phyloP scores from a whole-genome alignment of 2,888 invertebrate species.

The Nasonia oneida region DNA sequence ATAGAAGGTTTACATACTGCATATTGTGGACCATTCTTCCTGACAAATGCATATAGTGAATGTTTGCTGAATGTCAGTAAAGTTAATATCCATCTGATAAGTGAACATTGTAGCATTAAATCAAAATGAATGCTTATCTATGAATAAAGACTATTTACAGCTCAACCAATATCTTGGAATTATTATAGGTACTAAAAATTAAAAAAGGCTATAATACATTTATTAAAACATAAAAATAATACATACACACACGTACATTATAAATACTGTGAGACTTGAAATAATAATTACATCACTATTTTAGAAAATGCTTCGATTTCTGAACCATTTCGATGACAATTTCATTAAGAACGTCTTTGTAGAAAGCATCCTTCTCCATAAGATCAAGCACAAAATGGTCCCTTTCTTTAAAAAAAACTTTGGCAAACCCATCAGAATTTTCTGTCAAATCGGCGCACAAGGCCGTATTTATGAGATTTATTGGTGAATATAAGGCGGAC shows the following conservation, averaged over 20 bases:
- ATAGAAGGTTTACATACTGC: not conserved
- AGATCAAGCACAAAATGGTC: constrained; percentile 63
- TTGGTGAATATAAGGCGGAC: constrained; percentile 70
- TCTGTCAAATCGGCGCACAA: constrained; percentile 65
- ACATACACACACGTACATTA: too few species aligned
- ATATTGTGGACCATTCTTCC: not conserved
- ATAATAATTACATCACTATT: not conserved
- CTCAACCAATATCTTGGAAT: too few species aligned
- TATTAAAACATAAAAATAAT: too few species aligned
- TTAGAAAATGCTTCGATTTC: constrained; percentile 24
- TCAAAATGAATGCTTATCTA: too few species aligned
- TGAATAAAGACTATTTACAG: too few species aligned
- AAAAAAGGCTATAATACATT: too few species aligned
- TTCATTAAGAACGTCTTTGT: constrained; percentile 66
- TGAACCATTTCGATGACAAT: constrained; percentile 69
- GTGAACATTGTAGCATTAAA: too few species aligned
- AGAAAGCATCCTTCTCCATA: constrained; percentile 67
- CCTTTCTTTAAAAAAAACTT: constrained; percentile 63
- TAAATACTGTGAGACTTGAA: not conserved
- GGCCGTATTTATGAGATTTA: constrained; percentile 69
- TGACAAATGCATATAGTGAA: not conserved
- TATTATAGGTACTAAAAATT: too few species aligned
- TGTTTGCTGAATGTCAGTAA: too few species aligned
- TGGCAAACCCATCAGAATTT: constrained; percentile 64
- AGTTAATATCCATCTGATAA: too few species aligned